phyloP scores from a whole-genome alignment of 2,888 invertebrate species.

The Hirtodrosophila cameraria region DNA sequence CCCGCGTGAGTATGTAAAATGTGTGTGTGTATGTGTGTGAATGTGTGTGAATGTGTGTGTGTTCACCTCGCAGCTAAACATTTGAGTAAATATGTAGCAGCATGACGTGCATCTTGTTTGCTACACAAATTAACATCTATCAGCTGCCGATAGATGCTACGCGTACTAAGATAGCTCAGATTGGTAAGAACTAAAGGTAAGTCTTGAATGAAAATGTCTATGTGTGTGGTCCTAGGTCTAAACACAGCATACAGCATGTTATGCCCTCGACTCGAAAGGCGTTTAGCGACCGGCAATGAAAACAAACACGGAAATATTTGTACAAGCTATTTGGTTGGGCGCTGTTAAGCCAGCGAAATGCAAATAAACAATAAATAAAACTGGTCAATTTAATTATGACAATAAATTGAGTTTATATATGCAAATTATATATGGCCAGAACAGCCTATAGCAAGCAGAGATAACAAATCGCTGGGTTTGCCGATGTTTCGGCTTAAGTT shows the following conservation, averaged over 20 bases:
- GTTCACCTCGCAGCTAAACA: slow-evolving; percentile 55
- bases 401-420: slow-evolving; percentile 63
- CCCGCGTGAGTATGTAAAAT: slow-evolving; percentile 27
- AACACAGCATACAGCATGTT: slow-evolving; percentile 10
- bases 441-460: slow-evolving; percentile 16
- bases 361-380: slow-evolving; percentile 68
- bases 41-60: slow-evolving; percentile 4
- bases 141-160: slow-evolving; percentile 20
- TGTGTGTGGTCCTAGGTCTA: slow-evolving; percentile 51
- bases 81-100: slow-evolving; percentile 63
- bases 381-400: slow-evolving; percentile 74
- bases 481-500: slow-evolving; percentile 42
- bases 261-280: background rate
- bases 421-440: slow-evolving; percentile 54
- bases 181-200: background rate
- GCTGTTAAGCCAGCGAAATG: slow-evolving; percentile 38
- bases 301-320: slow-evolving; percentile 64
- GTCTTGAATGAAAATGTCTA: slow-evolving; percentile 29
- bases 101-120: slow-evolving; percentile 65
- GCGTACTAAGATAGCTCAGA: background rate
- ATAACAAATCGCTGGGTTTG: slow-evolving; percentile 16
- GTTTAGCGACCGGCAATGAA: slow-evolving; percentile 32
- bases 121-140: slow-evolving; percentile 59
- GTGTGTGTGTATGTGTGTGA: slow-evolving; percentile 9
- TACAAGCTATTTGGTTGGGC: slow-evolving; percentile 13